phyloP scores from a whole-genome alignment of 2,888 invertebrate species.

The Bembecia ichneumoniformis region DNA sequence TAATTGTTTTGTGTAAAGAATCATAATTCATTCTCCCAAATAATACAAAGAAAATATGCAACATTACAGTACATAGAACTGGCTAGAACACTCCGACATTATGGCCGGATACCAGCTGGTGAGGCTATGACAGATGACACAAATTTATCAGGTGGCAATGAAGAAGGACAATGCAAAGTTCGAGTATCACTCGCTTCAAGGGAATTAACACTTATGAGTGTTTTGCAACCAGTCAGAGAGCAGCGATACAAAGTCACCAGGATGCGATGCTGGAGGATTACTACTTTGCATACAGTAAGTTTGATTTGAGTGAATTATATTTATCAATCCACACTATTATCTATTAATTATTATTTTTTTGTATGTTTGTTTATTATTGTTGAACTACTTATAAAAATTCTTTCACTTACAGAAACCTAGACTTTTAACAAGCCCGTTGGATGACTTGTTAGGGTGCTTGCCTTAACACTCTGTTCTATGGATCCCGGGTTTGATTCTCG shows the following conservation, averaged over 20 bases:
- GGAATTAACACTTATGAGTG: slow-evolving; percentile 83
- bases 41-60: no score
- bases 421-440: no score
- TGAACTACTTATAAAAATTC: background rate
- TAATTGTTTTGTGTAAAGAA: no score
- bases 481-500: no score
- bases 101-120: slow-evolving; percentile 82
- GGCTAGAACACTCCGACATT: slow-evolving; percentile 87
- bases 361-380: background rate
- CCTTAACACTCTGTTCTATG: no score
- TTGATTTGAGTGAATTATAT: slow-evolving; percentile 5
- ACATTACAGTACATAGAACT: slow-evolving; percentile 84
- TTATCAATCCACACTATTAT: no score
- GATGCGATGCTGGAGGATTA: slow-evolving; percentile 98
- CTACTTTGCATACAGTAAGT: slow-evolving; percentile 82
- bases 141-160: slow-evolving; percentile 28
- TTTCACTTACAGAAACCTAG: background rate
- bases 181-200: slow-evolving; percentile 88
- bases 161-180: slow-evolving; percentile 32
- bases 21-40: no score
- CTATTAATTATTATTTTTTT: background rate
- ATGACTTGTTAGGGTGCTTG: no score
- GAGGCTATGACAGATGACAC: slow-evolving; percentile 48
- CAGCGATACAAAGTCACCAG: slow-evolving; percentile 93
- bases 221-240: slow-evolving; percentile 79